Conservation (phyloP, 2,888 invertebrate species). For the Nipponacmea schrenckii region DNA sequence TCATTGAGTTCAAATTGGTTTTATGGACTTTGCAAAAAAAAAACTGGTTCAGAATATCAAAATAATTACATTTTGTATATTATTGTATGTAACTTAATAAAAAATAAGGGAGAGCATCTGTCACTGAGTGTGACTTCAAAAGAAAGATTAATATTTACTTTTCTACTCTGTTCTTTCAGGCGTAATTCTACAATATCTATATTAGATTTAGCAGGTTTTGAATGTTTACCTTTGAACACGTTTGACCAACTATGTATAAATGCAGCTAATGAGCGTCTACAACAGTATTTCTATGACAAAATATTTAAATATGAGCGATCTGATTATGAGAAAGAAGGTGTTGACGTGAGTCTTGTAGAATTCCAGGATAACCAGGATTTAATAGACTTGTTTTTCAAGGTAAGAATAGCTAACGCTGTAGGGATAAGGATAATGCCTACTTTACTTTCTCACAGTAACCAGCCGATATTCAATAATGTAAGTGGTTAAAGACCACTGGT, state of each 20-base stretch:
- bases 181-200: conserved; percentile 35
- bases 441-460: too few relatives aligned
- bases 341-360: conserved; percentile 18
- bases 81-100: too few relatives aligned
- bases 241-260: conserved; percentile 57
- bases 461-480: too few relatives aligned
- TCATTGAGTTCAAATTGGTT: too few relatives aligned
- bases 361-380: conserved; percentile 47
- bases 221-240: conserved; percentile 43
- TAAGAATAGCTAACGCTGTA: background rate
- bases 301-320: conserved; percentile 31
- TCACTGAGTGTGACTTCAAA: too few relatives aligned
- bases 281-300: conserved; percentile 31
- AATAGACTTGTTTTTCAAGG: conserved; percentile 40
- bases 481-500: too few relatives aligned
- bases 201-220: conserved; percentile 57
- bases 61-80: too few relatives aligned
- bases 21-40: too few relatives aligned
- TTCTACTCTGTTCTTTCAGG: background rate
- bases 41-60: too few relatives aligned
- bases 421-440: background rate
- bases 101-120: too few relatives aligned
- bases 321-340: conserved; percentile 32
- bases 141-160: too few relatives aligned
- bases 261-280: conserved; percentile 47